These are phyloP conservation scores for Megastigmus dorsalis DNA, from an alignment of 2,888 invertebrate genomes.

Conservation along the genomic window DNA sequence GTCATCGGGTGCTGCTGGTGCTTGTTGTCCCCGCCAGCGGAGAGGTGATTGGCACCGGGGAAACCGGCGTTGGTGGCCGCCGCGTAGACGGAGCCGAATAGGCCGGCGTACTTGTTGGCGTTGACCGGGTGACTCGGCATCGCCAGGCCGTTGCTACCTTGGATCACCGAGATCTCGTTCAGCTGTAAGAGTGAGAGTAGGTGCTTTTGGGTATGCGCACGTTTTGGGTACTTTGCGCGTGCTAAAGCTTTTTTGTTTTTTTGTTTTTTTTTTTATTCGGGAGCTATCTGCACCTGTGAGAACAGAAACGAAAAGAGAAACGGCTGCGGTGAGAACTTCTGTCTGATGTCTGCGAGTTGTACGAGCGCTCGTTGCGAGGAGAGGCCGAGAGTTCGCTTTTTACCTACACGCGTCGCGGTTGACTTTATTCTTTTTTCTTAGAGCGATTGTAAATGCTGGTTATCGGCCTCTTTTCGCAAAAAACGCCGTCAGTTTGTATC, in stretches of 20 bases:
- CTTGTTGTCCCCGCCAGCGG: conserved; percentile 78
- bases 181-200: conserved; percentile 77
- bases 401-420: no score
- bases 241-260: not conserved
- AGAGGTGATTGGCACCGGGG: conserved; percentile 78
- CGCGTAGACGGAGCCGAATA: conserved; percentile 84
- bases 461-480: not conserved
- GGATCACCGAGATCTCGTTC: conserved; percentile 87
- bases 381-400: no score
- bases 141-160: conserved; percentile 81
- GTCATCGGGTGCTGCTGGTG: conserved; percentile 59
- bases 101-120: conserved; percentile 82
- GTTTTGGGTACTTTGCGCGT: not conserved
- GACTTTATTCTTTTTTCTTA: no score
- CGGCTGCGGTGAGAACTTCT: conserved; percentile 42
- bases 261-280: conserved; percentile 53
- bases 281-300: conserved; percentile 54
- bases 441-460: no score
- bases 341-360: no score
- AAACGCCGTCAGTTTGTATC: not conserved
- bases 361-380: no score
- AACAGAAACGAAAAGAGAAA: conserved; percentile 52
- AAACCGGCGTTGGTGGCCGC: conserved; percentile 64
- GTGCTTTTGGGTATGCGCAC: not conserved
- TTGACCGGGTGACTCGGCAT: conserved; percentile 50